These are phyloP conservation scores for Microdon myrmicae DNA, from an alignment of 2,888 invertebrate genomes.

Conservation along the genomic window DNA sequence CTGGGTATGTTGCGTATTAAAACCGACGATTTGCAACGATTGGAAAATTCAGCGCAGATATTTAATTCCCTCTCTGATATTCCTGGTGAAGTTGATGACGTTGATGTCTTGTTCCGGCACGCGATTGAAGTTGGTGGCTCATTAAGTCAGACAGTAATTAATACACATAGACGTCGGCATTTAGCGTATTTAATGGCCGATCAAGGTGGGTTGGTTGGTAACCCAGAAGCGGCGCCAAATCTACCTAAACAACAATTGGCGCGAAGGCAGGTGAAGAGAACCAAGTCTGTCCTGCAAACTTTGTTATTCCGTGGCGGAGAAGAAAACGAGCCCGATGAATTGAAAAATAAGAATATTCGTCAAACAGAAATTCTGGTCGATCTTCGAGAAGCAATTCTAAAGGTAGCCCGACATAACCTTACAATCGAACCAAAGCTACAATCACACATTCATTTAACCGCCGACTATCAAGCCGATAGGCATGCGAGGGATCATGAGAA, in stretches of 20 bases:
- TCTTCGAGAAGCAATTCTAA: slow-evolving; percentile 93
- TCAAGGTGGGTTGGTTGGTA: slow-evolving; percentile 91
- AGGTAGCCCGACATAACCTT: slow-evolving; percentile 93
- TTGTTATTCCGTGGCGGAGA: slow-evolving; percentile 85
- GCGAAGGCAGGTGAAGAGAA: slow-evolving; percentile 88
- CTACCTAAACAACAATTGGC: slow-evolving; percentile 91
- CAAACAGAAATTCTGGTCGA: slow-evolving; percentile 99
- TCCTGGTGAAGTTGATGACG: slow-evolving; percentile 92
- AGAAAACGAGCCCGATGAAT: slow-evolving; percentile 76
- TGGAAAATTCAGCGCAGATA: slow-evolving; percentile 97
- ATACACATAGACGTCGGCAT: slow-evolving; percentile 90
- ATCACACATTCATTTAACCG: slow-evolving; percentile 82
- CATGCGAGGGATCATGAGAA: slow-evolving; percentile 94
- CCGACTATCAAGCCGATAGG: slow-evolving; percentile 96
- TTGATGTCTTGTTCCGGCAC: slow-evolving; percentile 79
- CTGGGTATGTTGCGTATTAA: slow-evolving; percentile 93
- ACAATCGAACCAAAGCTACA: slow-evolving; percentile 88
- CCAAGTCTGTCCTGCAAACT: slow-evolving; percentile 88
- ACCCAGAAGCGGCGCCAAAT: slow-evolving; percentile 88
- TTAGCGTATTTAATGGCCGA: slow-evolving; percentile 97
- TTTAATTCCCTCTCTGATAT: slow-evolving; percentile 97
- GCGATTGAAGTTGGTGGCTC: slow-evolving; percentile 82
- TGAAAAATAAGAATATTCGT: slow-evolving; percentile 94
- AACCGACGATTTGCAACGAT: slow-evolving; percentile 82
- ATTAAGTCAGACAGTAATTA: slow-evolving; percentile 77